Percentiles rank a stretch among this genome's conserved stretches.
Evolutionary conservation across 2,888 invertebrate genomes (phyloP).

Genomic region (Bugulina stolonifera): DNA sequence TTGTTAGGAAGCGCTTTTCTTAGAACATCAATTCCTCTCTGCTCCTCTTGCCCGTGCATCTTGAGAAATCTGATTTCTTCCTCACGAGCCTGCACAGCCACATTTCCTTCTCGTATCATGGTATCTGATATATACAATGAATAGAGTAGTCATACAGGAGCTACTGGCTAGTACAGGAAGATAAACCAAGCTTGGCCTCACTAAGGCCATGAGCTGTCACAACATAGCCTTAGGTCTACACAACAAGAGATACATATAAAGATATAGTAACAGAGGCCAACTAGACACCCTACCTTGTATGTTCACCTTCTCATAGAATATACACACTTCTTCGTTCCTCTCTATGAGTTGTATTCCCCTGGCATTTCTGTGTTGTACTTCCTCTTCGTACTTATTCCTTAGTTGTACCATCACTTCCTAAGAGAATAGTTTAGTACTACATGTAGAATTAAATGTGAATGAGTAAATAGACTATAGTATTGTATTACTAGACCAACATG

Average conservation of each 20-base stretch:
- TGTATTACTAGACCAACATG: too few relatives aligned
- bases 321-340: constrained; percentile 52
- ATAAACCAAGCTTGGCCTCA: background rate
- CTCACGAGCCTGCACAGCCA: constrained; percentile 48
- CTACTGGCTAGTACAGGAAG: background rate
- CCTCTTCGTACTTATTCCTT: constrained; percentile 49
- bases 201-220: too few relatives aligned
- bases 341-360: constrained; percentile 52
- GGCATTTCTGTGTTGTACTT: constrained; percentile 51
- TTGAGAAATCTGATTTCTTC: constrained; percentile 51
- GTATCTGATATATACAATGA: constrained; percentile 48
- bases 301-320: constrained; percentile 53
- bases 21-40: constrained; percentile 42
- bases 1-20: constrained; percentile 45
- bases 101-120: constrained; percentile 50
- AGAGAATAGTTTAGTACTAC: background rate
- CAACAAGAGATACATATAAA: too few relatives aligned
- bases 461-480: too few relatives aligned
- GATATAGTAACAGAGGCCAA: too few relatives aligned
- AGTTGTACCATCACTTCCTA: constrained; percentile 49
- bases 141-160: background rate
- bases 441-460: too few relatives aligned
- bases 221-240: too few relatives aligned
- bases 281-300: too few relatives aligned
- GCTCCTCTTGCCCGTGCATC: constrained; percentile 46